Evolutionary conservation across 2,797 vertebrate genomes (phyloP).

Genomic region (Monodelphis domestica): DNA sequence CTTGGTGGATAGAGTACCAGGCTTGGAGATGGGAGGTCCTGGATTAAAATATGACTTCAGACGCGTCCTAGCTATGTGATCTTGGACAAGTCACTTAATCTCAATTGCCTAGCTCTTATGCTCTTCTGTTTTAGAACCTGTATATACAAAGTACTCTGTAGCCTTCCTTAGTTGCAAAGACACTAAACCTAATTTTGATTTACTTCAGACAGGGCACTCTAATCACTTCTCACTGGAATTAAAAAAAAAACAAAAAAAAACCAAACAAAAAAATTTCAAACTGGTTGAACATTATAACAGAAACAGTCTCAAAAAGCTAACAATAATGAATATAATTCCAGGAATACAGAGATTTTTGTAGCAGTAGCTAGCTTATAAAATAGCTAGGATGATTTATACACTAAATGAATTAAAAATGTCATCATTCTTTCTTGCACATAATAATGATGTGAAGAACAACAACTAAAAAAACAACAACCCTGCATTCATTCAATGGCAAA

Average conservation of each 20-base stretch:
- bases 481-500: slow-evolving; percentile 68
- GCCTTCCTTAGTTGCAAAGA: too few species aligned
- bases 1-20: too few species aligned
- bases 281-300: slow-evolving; percentile 57
- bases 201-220: slow-evolving; percentile 50
- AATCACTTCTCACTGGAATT: slow-evolving; percentile 58
- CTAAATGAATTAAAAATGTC: slow-evolving; percentile 69
- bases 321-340: slow-evolving; percentile 65
- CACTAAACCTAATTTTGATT: slow-evolving; percentile 55
- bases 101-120: too few species aligned
- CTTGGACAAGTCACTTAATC: too few species aligned
- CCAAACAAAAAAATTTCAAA: slow-evolving; percentile 22
- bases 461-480: too few species aligned
- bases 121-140: too few species aligned
- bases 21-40: too few species aligned
- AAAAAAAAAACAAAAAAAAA: too few species aligned
- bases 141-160: too few species aligned
- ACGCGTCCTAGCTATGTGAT: too few species aligned
- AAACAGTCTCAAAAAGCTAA: slow-evolving; percentile 59
- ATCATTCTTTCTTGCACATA: slow-evolving; percentile 68
- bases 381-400: slow-evolving; percentile 73
- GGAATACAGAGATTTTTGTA: slow-evolving; percentile 70
- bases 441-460: slow-evolving; percentile 51
- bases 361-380: slow-evolving; percentile 70
- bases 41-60: too few species aligned